These are phyloP conservation scores for Dromaius novaehollandiae DNA, from an alignment of 2,113 vertebrate genomes.

Conservation along the genomic window DNA sequence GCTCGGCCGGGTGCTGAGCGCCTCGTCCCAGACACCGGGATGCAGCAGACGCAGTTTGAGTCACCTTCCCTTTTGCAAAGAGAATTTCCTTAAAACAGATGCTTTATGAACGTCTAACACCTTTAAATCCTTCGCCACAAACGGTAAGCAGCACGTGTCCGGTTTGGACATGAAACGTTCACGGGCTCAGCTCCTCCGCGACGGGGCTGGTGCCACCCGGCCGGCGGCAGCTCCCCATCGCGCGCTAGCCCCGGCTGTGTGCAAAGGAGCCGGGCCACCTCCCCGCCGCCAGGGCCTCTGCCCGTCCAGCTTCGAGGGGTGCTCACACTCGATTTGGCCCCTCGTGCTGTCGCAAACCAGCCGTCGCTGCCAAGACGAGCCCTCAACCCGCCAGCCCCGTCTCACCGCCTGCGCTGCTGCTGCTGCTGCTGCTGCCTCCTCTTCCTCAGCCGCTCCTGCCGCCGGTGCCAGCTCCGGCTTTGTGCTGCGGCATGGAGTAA, in stretches of 20 bases:
- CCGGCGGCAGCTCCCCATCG: too few relatives aligned
- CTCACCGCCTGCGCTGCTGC: background rate
- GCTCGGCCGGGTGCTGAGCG: too few relatives aligned
- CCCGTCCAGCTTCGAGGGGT: too few relatives aligned
- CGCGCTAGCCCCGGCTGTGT: too few relatives aligned
- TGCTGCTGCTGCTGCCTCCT: rapidly evolving
- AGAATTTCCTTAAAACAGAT: background rate
- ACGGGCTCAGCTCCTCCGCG: background rate
- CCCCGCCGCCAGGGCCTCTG: too few relatives aligned
- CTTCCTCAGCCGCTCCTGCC: background rate
- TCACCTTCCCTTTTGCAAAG: background rate
- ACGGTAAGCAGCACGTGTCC: too few relatives aligned
- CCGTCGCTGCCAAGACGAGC: rapidly evolving
- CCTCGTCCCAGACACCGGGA: background rate
- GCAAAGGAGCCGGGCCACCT: too few relatives aligned
- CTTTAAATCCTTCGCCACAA: background rate
- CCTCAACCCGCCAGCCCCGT: too few relatives aligned
- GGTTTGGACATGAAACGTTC: background rate
- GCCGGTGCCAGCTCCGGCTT: background rate
- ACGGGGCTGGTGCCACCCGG: background rate
- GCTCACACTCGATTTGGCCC: too few relatives aligned
- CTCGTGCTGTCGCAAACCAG: background rate
- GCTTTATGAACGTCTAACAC: background rate
- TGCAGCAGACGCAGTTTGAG: background rate
- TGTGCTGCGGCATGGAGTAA: rapidly evolving